phyloP scores from a whole-genome alignment of 1,140 invertebrate species.

The Magallana ariakensis region DNA sequence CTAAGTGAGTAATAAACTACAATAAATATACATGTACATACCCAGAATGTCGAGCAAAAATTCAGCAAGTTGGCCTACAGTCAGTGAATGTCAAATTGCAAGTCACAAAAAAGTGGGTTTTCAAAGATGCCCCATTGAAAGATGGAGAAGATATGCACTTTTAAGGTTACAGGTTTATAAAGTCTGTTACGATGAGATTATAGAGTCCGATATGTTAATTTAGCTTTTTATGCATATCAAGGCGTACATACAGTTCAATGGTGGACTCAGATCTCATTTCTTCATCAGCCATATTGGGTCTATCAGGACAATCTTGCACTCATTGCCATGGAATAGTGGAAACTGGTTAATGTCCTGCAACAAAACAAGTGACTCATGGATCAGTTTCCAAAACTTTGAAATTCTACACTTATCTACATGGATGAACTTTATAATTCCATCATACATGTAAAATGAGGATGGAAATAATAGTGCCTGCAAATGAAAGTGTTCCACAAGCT shows the following conservation, averaged over 20 bases:
- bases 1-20: too few species aligned
- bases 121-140: too few species aligned
- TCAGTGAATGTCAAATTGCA: too few species aligned
- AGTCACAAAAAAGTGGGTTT: too few species aligned
- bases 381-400: slow-evolving; percentile 6
- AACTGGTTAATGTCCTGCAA: background rate
- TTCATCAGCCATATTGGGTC: background rate
- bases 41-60: too few species aligned
- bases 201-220: too few species aligned
- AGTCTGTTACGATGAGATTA: too few species aligned
- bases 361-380: background rate
- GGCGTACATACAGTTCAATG: slow-evolving; percentile 11
- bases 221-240: too few species aligned
- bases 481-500: background rate
- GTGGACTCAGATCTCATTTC: slow-evolving; percentile 10
- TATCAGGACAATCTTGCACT: slow-evolving; percentile 5
- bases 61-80: too few species aligned
- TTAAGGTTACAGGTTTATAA: too few species aligned
- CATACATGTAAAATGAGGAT: background rate
- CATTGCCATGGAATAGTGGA: background rate
- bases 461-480: background rate
- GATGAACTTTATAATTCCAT: background rate
- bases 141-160: too few species aligned
- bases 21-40: too few species aligned
- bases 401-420: background rate